Evolutionary conservation across 1,140 invertebrate species (phyloP).

Genomic region (Aphelinus certus): DNA sequence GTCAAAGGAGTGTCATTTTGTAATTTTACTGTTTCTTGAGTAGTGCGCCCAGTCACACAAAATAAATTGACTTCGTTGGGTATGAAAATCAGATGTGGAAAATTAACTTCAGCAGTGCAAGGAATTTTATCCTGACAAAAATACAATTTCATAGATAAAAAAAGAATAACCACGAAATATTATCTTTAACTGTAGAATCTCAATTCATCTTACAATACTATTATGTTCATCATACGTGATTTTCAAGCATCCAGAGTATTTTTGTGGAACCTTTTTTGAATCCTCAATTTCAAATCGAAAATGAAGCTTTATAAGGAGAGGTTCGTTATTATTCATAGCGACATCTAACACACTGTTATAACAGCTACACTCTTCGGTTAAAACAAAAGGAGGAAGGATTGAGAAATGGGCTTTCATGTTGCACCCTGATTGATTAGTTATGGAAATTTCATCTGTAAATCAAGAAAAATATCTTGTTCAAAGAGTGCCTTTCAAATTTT

Average conservation of each 20-base stretch:
- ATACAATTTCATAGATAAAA: not conserved
- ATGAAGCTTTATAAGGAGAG: constrained; percentile 36
- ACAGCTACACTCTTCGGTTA: constrained; percentile 34
- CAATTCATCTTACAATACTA: constrained; percentile 39
- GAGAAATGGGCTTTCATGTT: constrained; percentile 44
- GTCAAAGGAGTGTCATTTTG: constrained; percentile 63
- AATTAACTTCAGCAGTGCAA: constrained; percentile 62
- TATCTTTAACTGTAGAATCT: not conserved
- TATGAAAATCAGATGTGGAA: constrained; percentile 58
- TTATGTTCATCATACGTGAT: constrained; percentile 51
- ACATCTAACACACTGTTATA: constrained; percentile 32
- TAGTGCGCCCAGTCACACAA: constrained; percentile 52
- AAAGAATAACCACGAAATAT: not conserved
- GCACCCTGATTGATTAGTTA: constrained; percentile 50
- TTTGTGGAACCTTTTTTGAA: constrained; percentile 37
- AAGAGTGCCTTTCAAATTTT: too few relatives aligned
- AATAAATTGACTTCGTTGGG: constrained; percentile 56
- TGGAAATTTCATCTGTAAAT: constrained; percentile 45
- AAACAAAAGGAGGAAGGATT: constrained; percentile 46
- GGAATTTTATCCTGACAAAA: constrained; percentile 58
- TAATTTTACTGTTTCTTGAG: constrained; percentile 53
- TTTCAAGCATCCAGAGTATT: constrained; percentile 39
- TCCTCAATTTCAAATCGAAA: constrained; percentile 43
- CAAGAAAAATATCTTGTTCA: not conserved
- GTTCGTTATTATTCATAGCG: constrained; percentile 31